These are phyloP conservation scores for Epizoanthus stellaris DNA, from an alignment of 92 coral and sea anemone genomes.

Conservation along the genomic window DNA sequence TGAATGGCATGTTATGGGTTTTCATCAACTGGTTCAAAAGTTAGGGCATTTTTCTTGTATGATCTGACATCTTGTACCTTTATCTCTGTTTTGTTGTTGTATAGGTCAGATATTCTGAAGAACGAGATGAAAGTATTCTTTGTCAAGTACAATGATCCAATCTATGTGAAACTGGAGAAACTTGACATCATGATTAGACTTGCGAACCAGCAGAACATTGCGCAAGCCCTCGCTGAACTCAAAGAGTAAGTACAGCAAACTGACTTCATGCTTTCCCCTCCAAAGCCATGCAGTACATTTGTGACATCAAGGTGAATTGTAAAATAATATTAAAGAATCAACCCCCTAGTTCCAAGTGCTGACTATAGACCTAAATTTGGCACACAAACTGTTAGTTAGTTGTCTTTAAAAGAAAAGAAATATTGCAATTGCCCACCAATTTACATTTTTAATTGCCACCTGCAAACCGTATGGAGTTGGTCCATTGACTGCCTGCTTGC, in stretches of 20 bases:
- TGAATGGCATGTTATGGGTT: background rate
- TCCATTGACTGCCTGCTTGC: background rate
- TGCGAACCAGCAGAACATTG: conserved; percentile 96
- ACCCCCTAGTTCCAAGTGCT: background rate
- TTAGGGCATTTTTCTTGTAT: no score
- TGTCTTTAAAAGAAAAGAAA: no score
- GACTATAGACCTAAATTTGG: no score
- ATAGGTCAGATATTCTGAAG: conserved; percentile 91
- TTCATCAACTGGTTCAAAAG: background rate
- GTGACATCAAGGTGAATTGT: background rate
- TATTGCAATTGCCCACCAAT: background rate
- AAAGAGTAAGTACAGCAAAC: conserved; percentile 79
- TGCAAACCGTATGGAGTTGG: background rate
- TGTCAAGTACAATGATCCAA: conserved; percentile 99
- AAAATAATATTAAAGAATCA: background rate
- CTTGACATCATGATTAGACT: conserved; percentile 98
- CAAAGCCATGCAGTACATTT: no score
- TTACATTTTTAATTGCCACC: background rate
- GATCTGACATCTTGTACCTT: background rate
- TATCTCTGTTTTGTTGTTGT: background rate
- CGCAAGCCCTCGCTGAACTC: conserved; percentile 98
- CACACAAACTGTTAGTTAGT: no score
- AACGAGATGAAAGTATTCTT: conserved; percentile 99
- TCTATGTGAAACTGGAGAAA: conserved; percentile 98
- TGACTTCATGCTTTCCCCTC: no score